Percentiles rank a stretch among this genome's conserved stretches.
phyloP scores from a whole-genome alignment of 2,797 vertebrate genomes.

The Helicolenus hilgendorfi region DNA sequence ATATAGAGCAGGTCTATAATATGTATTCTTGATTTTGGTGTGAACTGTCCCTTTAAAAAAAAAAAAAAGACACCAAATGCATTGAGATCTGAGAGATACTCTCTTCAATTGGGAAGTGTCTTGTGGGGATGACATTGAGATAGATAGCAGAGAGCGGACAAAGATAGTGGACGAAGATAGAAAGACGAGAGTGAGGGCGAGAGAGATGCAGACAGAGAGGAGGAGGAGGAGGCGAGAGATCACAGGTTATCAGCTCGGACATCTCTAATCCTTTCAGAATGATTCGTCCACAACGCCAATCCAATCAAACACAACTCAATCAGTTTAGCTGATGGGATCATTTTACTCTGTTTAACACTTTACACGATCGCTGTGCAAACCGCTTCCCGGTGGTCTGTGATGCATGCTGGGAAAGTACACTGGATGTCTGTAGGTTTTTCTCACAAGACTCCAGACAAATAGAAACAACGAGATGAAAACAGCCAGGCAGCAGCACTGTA shows the following conservation, averaged over 20 bases:
- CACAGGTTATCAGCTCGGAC: constrained; percentile 49
- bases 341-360: constrained; percentile 34
- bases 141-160: not conserved
- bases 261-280: constrained; percentile 57
- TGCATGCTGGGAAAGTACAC: constrained; percentile 49
- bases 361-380: not conserved
- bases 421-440: not conserved
- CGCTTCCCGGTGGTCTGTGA: not conserved
- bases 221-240: not conserved
- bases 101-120: not conserved
- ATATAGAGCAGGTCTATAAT: too few relatives aligned
- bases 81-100: not conserved
- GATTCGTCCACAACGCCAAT: constrained; percentile 45
- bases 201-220: not conserved
- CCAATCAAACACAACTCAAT: constrained; percentile 60
- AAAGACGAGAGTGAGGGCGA: not conserved
- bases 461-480: not conserved
- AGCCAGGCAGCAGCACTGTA: not conserved
- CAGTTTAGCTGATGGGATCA: constrained; percentile 47
- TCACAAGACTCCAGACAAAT: not conserved
- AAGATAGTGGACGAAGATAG: not conserved
- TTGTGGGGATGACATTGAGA: not conserved
- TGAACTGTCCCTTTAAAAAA: not conserved
- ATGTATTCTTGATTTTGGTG: not conserved
- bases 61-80: not conserved